Conservation (phyloP, 2,888 invertebrate species). For the Neoscelio sp. region DNA sequence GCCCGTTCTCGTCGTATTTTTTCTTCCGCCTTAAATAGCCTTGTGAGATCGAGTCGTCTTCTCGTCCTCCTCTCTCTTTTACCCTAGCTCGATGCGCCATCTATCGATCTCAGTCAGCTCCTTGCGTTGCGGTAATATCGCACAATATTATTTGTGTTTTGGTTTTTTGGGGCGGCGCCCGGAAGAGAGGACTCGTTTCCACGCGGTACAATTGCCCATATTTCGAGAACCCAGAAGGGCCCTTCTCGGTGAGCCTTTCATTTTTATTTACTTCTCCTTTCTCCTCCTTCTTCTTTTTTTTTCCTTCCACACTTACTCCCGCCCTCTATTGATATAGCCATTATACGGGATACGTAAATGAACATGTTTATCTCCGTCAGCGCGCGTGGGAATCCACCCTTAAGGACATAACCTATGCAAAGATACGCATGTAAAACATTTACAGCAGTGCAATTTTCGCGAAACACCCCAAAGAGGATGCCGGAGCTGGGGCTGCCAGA, state of each 20-base stretch:
- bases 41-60: constrained; percentile 70
- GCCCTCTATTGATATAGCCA: constrained; percentile 61
- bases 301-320: constrained; percentile 39
- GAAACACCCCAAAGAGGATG: no score
- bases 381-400: constrained; percentile 74
- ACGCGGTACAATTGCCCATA: constrained; percentile 76
- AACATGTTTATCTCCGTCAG: constrained; percentile 45
- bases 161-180: constrained; percentile 81
- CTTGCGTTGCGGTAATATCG: constrained; percentile 72
- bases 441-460: constrained; percentile 21
- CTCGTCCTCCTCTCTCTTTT: constrained; percentile 35
- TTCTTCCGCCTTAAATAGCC: constrained; percentile 74
- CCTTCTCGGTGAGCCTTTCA: no score
- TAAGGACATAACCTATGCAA: constrained; percentile 27
- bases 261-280: constrained; percentile 51
- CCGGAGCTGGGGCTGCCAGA: background rate
- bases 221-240: constrained; percentile 71
- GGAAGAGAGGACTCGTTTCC: constrained; percentile 73
- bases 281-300: constrained; percentile 57
- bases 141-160: constrained; percentile 81
- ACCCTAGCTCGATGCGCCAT: constrained; percentile 26
- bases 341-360: constrained; percentile 43
- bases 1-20: constrained; percentile 68
- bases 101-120: constrained; percentile 70
- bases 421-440: constrained; percentile 46